phyloP scores from a whole-genome alignment of 2,113 vertebrate genomes.

The Tyrannus savana region DNA sequence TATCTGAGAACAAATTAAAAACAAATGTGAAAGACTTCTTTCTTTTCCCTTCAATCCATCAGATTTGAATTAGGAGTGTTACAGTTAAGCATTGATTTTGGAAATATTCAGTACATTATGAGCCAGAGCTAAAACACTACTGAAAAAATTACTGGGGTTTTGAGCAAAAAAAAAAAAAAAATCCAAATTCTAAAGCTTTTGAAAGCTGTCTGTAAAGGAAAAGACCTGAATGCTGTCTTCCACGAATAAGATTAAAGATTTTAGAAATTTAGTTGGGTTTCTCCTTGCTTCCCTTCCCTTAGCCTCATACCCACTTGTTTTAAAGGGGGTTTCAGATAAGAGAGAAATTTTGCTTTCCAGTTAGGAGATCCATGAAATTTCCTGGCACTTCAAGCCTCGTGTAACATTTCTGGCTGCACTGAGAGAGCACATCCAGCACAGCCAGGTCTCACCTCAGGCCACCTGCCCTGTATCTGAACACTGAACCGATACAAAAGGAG shows the following conservation, averaged over 20 bases:
- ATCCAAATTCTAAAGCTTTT: neutral
- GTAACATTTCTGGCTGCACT: neutral
- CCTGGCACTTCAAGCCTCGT: neutral
- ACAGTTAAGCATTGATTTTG: neutral
- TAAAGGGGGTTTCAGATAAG: neutral
- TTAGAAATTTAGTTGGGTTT: neutral
- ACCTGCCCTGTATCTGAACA: accelerated
- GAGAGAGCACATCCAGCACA: neutral
- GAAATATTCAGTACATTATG: neutral
- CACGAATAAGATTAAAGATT: neutral
- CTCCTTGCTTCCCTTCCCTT: neutral
- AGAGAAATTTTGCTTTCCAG: neutral
- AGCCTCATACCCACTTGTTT: neutral
- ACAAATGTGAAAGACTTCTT: neutral
- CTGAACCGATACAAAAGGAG: neutral
- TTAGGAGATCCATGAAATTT: neutral
- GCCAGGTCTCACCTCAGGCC: neutral
- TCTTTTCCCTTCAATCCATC: neutral
- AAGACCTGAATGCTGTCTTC: neutral
- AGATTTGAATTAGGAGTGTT: neutral
- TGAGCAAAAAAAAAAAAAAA: neutral
- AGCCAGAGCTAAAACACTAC: neutral
- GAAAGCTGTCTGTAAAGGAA: neutral
- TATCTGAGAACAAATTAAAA: neutral
- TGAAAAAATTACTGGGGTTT: neutral